Evolutionary conservation across 2,888 invertebrate species (phyloP), one percentile per base, ranked within the genome.

Genomic region (Drosophila meridionalis): DNA sequence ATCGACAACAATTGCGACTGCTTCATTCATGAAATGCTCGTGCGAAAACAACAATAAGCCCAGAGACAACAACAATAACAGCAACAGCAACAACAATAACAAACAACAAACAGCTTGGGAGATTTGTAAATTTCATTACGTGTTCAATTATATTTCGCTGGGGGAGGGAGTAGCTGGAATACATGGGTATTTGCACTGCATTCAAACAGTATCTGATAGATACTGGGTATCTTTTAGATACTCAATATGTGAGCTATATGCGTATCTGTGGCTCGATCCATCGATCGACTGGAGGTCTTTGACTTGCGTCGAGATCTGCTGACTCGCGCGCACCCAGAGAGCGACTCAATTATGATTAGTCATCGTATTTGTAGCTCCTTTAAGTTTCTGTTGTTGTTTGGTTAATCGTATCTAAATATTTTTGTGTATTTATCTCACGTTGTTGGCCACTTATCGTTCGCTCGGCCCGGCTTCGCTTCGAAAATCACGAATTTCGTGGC

Each of bases 351-450:
- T 86, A 59, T 82, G 87, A 82, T 82, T 70, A 78, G 87, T 84
- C 89, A 84, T 87, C 71, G 73, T 73, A 65, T 78, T 79, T 81
- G 78, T 78, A 48, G 58, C 78, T 78, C 78, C 81, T 78, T 78
- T 47, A 43, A 59, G 38, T 56, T 50, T 26, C 45, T 67, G 38
- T 38, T 56, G 30, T 48, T 61, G 69, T 40, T 62, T 66, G 62
- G 30, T 83, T 71, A 82, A 79, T 79, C 80, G 83, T 60, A 74
- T 82, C 77, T 70, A 78, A 88, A 86, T 73, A 86, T 78, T 81
- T 74, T 81, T 84, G 70, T 76, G 80, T 82, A 85, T 89, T 85
- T 85, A 87, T 80, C 83, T 82, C 88, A 87, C 89, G 86, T 85
- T 77, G 73, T 55, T 64, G 82, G 71, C 79, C 82, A 74, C 78